Conservation (phyloP, 2,113 vertebrate species). For the Cochlearius cochlearius region DNA sequence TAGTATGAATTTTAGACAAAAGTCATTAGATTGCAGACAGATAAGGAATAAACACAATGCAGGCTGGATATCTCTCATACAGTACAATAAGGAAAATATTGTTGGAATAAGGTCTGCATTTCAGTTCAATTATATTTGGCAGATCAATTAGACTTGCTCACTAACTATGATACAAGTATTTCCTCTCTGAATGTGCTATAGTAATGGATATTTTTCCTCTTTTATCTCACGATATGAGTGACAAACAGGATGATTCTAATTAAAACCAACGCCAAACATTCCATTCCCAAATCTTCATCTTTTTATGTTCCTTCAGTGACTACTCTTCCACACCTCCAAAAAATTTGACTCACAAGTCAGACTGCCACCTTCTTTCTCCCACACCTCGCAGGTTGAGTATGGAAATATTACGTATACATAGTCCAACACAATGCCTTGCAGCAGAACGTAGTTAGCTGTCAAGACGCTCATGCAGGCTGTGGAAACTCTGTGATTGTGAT, state of each 20-base stretch:
- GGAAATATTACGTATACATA: not conserved
- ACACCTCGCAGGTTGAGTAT: not conserved
- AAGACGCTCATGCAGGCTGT: not conserved
- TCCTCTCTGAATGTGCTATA: not conserved
- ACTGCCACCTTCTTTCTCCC: conserved; percentile 1
- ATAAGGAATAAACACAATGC: not conserved
- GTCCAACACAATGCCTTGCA: not conserved
- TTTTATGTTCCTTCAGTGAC: not conserved
- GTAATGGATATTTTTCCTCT: not conserved
- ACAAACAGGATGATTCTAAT: conserved; percentile 44
- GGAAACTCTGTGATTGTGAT: not conserved
- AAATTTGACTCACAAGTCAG: conserved; percentile 26
- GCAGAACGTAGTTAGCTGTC: not conserved
- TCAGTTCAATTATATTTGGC: not conserved
- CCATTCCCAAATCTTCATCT: not conserved
- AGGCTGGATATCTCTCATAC: not conserved
- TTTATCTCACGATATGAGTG: not conserved
- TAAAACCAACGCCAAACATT: conserved; percentile 34
- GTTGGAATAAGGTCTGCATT: not conserved
- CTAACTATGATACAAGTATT: not conserved
- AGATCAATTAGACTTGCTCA: not conserved
- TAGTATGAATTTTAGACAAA: not conserved
- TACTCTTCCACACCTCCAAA: not conserved
- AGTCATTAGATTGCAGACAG: not conserved
- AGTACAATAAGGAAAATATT: not conserved